Base-by-base conservation (phyloP, 2,113 vertebrate genomes). In the Toxostoma redivivum region DNA sequence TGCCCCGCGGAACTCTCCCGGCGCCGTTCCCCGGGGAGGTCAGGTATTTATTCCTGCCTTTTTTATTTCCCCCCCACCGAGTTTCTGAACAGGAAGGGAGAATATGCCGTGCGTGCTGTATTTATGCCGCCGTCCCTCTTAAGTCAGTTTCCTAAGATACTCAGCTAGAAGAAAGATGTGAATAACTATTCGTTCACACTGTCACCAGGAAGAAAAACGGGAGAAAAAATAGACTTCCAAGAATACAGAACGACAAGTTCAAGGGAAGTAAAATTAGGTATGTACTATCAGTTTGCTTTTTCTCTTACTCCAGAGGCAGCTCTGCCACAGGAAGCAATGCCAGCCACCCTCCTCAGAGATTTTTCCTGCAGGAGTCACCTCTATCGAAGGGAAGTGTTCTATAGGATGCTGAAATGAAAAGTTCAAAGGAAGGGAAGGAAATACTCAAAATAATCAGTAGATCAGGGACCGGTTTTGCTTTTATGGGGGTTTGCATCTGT, bases 141-240 rank as follows among this genome's bases (percentile, higher is more conserved):
- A 83, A 88, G 88, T 57, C 66, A 27, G 64, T 88, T 90, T 60
- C 83, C 92, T 78, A 73, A 90, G 88, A 92, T 40, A 74, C 80
- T 38, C 44, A 45, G 74, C 87, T 93, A 40, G 56, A 72, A 71
- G 92, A 66, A 67, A 79, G 62, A 71, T 51, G 79, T 50, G 71
- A 85, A 35, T 57, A 92, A 74, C 78, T 78, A 92, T 92, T 90
- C 15, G 25, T 81, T 94, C 73, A 58, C 1, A 3, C 92, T 88
- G 86, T 88, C 86, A 24, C 86, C 70, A 86, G 95, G 80, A 77
- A 81, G 80, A 95, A 94, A 69, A 91, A 21, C 19, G 30, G 48
- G 27, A 45, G 4, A 19, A 60, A 80, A 74, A 87, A 87, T n/a
- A 79, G 89, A 66, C 30, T 79, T 89, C 61, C 37, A 56, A 45